These are phyloP conservation scores for Phataginus tricuspis DNA, from an alignment of 2,797 vertebrate species.

Conservation along the genomic window DNA sequence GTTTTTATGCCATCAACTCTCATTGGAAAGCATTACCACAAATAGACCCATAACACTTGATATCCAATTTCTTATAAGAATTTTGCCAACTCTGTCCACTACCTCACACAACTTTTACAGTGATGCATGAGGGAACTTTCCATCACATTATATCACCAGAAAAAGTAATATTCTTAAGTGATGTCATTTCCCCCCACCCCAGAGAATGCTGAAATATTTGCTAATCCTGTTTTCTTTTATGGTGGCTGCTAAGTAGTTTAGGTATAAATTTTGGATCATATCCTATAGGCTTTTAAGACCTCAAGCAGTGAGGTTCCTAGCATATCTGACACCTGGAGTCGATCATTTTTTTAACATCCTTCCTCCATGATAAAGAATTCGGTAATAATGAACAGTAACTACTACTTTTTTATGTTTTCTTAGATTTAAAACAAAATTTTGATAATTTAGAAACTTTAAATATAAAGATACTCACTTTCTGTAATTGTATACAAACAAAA, in stretches of 20 bases:
- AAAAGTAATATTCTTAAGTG: background rate
- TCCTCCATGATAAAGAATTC: background rate
- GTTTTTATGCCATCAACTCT: background rate
- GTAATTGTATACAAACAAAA: background rate
- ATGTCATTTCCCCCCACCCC: background rate
- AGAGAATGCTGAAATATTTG: background rate
- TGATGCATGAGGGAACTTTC: background rate
- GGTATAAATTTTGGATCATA: background rate
- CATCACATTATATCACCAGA: background rate
- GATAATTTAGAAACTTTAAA: background rate
- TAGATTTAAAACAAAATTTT: background rate
- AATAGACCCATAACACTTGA: accelerated
- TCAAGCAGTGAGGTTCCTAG: background rate
- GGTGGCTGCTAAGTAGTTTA: background rate
- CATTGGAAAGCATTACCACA: background rate
- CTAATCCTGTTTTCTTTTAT: background rate
- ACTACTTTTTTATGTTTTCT: background rate
- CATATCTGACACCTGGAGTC: background rate
- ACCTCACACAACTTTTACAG: background rate
- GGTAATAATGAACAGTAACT: background rate
- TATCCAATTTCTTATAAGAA: background rate
- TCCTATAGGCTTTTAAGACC: background rate
- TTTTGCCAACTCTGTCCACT: background rate
- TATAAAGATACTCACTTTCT: background rate
- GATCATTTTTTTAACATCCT: background rate